Evolutionary conservation across 2,113 vertebrate species (phyloP), one percentile per base, ranked within the genome.

Genomic region (Thalassoma bifasciatum): DNA sequence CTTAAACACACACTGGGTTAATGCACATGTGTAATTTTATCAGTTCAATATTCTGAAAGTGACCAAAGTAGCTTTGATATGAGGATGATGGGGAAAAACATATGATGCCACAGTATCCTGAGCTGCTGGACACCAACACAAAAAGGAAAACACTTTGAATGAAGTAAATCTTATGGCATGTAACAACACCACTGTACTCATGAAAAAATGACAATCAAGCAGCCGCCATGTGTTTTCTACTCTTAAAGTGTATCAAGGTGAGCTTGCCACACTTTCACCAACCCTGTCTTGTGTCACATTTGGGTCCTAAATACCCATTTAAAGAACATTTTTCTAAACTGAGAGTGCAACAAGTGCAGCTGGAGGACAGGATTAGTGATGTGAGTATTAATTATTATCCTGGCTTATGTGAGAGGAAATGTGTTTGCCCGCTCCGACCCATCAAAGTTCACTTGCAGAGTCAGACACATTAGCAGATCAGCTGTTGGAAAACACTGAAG

Each of bases 311-410:
- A 17, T 26, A 3, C 23, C 52, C 58, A 10, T 4, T 72, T 0
- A 52, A 22, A 64, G 0, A 1, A 59, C 54, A 36, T 26, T 22
- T 54, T 40, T 74, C 56, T 56, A 21, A 51, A 13, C 49, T 7
- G 61, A 56, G 22, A 62, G n/a, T 42, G 12, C 4, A 19, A 47
- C 46, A 53, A 44, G 23, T 8, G 9, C 40, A 16, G 44, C 16
- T 38, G 49, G 37, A 50, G 70, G 42, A 54, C 26, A 52, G 24
- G 21, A 57, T 71, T 46, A 47, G 66, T 75, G 66, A 75, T 22
- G 23, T 49, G 60, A 69, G 53, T 52, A 81, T 75, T 52, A 76
- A 84, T 72, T 30, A 72, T 79, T 72, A 79, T 52, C 64, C 23
- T 36, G 14, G 58, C 34, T 30, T 52, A 1, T 38, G 30, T 37